Base-by-base conservation (phyloP, 1,140 invertebrate genomes). In the Macrotrachela quadricornifera region DNA sequence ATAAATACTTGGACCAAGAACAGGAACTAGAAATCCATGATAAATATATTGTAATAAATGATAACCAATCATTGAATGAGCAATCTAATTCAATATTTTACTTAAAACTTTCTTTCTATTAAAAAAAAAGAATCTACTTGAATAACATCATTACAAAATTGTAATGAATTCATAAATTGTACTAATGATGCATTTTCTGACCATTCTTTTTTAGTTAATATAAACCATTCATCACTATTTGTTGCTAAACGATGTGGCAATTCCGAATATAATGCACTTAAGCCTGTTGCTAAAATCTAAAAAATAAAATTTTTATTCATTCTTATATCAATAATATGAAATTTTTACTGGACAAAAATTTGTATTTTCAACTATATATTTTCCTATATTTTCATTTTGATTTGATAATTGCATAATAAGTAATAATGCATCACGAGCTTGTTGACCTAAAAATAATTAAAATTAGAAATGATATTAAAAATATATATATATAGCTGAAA, bases 121-220 rank as follows among this genome's bases (percentile, higher is more conserved):
- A n/a, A n/a, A n/a, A n/a, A n/a, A n/a, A n/a, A n/a, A n/a, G n/a
- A n/a, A n/a, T n/a, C n/a, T 57, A 74, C 73, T 67, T 91, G 83
- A 37, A 85, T 81, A 14, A 94, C 84, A 30, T 86, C 86, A 74
- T 95, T 94, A 65, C 87, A 92, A 67, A 95, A 95, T 69, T 94
- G 85, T 30, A 95, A 69, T 0, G 85, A 90, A 66, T 87, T 87
- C 58, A 94, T 79, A 63, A 95, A 88, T 54, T 83, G 76, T 38
- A 78, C 78, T 9, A 95, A 70, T 86, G 82, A 56, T 83, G 78
- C 37, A 88, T 80, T 60, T 81, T 78, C 37, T 80, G 79, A 40
- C 90, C 79, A 72, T 91, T 30, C 83, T 59, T 87, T 83, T 0
- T 81, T 77, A 1, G 82, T 83, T 16, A 92, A 76, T 44, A 82